phyloP scores from a whole-genome alignment of 2,113 vertebrate genomes.

The Dermatemys mawii region DNA sequence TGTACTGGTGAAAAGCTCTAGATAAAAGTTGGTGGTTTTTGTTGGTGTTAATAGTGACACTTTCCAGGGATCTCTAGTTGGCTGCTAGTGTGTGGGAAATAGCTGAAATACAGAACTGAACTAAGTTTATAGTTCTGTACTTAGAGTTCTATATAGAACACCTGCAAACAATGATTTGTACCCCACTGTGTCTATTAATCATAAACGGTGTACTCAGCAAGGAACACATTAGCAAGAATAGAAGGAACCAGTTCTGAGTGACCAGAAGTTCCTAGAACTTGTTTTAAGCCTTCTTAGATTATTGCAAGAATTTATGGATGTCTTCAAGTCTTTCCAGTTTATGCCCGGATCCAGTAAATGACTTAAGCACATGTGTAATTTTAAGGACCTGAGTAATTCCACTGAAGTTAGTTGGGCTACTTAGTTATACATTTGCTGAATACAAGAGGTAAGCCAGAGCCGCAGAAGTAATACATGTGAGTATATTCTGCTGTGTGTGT shows the following conservation, averaged over 20 bases:
- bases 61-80: background rate
- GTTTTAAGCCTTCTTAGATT: background rate
- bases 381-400: background rate
- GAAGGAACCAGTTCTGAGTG: background rate
- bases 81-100: background rate
- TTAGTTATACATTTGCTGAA: background rate
- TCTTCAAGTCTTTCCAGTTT: background rate
- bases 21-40: background rate
- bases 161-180: background rate
- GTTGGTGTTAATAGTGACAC: background rate
- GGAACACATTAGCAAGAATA: background rate
- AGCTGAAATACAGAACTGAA: background rate
- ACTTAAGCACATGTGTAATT: background rate
- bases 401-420: background rate
- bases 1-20: background rate
- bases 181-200: slow-evolving; percentile 9
- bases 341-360: background rate
- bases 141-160: background rate
- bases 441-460: background rate
- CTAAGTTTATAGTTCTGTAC: background rate
- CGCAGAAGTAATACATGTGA: background rate
- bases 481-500: background rate
- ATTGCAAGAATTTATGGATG: background rate
- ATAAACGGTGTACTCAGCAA: background rate
- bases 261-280: background rate